phyloP scores from a whole-genome alignment of 2,113 vertebrate genomes.

The Hiodon tergisus region DNA sequence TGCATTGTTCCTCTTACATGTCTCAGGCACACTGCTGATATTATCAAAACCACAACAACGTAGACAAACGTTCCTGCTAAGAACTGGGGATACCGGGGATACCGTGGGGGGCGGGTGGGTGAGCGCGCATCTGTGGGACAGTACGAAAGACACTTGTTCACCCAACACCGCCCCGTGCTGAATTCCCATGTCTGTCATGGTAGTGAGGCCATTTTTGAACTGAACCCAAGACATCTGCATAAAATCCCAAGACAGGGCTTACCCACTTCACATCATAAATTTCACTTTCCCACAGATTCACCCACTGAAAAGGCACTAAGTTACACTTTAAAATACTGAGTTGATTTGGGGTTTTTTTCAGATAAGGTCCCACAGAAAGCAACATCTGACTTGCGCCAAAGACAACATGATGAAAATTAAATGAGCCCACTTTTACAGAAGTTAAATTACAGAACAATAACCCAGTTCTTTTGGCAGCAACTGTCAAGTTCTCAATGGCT shows the following conservation, averaged over 20 bases:
- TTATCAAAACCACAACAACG: not conserved
- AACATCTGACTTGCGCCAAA: not conserved
- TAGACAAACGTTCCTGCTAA: not conserved
- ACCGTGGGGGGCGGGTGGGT: not conserved
- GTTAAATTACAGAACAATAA: slow-evolving; percentile 21
- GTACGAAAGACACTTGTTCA: not conserved
- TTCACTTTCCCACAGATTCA: not conserved
- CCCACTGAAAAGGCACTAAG: not conserved
- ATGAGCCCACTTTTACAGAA: slow-evolving; percentile 6
- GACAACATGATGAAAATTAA: not conserved
- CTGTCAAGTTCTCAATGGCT: slow-evolving; percentile 13
- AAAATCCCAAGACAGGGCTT: not conserved
- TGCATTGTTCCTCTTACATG: too few relatives aligned
- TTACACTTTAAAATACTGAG: not conserved
- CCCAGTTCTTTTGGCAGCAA: slow-evolving; percentile 15
- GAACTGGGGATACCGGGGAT: too few relatives aligned
- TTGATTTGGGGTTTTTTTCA: slow-evolving; percentile 7
- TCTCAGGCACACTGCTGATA: not conserved
- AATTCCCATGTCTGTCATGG: not conserved
- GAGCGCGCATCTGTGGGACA: not conserved
- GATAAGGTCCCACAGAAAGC: not conserved
- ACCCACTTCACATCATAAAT: not conserved
- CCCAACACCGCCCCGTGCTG: not conserved
- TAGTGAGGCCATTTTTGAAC: not conserved
- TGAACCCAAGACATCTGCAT: not conserved